A percentile compares a stretch with the other conserved stretches of the same genome.
Conservation (phyloP, 1,140 invertebrate species). For the Drosophila equinoxialis region DNA sequence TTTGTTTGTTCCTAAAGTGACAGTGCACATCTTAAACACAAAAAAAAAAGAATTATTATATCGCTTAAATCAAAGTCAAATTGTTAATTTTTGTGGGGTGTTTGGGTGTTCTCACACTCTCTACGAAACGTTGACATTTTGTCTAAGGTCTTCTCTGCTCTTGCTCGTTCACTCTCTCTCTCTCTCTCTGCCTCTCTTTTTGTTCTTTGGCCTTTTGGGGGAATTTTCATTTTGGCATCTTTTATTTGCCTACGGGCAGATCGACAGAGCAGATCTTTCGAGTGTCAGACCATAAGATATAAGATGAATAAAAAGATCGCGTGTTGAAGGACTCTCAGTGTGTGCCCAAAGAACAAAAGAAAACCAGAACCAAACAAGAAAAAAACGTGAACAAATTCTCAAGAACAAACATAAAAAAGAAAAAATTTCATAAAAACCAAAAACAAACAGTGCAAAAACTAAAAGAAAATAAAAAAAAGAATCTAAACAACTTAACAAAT, state of each 20-base stretch:
- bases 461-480: not conserved
- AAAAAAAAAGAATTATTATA: not conserved
- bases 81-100: constrained; percentile 31
- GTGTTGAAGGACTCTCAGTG: constrained; percentile 48
- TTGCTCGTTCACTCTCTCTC: constrained; percentile 23
- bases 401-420: constrained; percentile 25
- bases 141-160: not conserved
- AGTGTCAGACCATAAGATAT: constrained; percentile 31
- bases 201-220: constrained; percentile 11
- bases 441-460: constrained; percentile 1
- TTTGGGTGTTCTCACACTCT: constrained; percentile 38
- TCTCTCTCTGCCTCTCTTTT: constrained; percentile 20
- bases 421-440: not conserved
- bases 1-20: not conserved
- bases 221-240: constrained; percentile 15
- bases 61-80: constrained; percentile 20
- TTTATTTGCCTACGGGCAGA: constrained; percentile 37
- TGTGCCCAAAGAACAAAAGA: constrained; percentile 38
- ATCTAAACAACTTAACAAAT: constrained; percentile 7
- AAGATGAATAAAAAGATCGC: constrained; percentile 25
- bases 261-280: constrained; percentile 40
- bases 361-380: constrained; percentile 30
- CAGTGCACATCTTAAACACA: not conserved
- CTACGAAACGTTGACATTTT: constrained; percentile 6
- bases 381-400: constrained; percentile 40